Base-by-base conservation (phyloP, 2,113 vertebrate genomes). In the Circaetus gallicus region DNA sequence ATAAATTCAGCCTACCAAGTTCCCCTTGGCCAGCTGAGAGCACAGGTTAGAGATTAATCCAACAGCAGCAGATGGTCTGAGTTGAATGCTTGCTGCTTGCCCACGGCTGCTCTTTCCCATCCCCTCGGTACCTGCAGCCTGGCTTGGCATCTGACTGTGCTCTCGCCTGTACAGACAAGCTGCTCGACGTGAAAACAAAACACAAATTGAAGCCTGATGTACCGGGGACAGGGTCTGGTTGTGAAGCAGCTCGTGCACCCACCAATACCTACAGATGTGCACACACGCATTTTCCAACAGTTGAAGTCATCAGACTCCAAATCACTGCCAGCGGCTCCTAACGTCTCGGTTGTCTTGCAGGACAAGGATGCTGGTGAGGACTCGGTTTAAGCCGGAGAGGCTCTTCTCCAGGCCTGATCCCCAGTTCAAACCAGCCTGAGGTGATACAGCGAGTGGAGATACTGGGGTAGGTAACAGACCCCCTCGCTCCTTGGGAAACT, bases 11-110 rank as follows among this genome's bases (percentile, higher is more conserved):
- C 81, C 56, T 67, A 86, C 55, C 81, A 87, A 82, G 55, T 89
- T 94, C 61, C 65, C 49, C 52, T 76, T 90, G 77, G 93, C 89
- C 70, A 65, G 56, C 66, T 72, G 61, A 94, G 89, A 87, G 56
- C 65, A 40, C 87, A 79, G 90, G 89, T 93, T 95, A 94, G 87
- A 79, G 56, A 96, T 93, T 79, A 91, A 91, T 94, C 86, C 65
- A 47, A 85, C 52, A 90, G 70, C 89, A 91, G 89, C 95, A 95
- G 73, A 94, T 95, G 91, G 87, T 94, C 56, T 69, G 82, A 70
- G 70, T 55, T 82, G 84, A 92, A 87, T 2, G 0, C 78, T 91
- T 93, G 66, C 84, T 91, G 93, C 70, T 95, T 72, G 67, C 73
- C 85, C 61, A 71, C 1, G 38, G 52, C 92, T 91, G 67, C 72